Evolutionary conservation across 2,797 vertebrate genomes (phyloP), one percentile per base, ranked within the genome.

Genomic region (Anguilla marmorata): DNA sequence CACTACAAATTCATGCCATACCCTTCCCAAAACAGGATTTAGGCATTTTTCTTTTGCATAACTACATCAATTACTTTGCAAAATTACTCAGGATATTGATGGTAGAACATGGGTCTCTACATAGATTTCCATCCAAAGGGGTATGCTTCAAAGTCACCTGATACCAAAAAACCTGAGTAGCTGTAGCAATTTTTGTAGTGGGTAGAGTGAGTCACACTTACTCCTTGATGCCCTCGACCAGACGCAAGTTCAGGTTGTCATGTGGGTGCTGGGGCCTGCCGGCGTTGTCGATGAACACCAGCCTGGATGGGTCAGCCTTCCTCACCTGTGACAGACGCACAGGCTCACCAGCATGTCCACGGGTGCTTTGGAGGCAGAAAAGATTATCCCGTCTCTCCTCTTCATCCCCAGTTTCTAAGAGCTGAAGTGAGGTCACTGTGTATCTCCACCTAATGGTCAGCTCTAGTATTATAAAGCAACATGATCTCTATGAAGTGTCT

Each of bases 211-310:
- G 50, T 0, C 82, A 60, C 89, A 95, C 96, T 97, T 93, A 99
- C 98, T 97, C 94, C 8, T 95, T 91, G 79, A 98, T 97, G 92
- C 98, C 98, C 87, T 98, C 95, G 84, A 99, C 92, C 86, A 99
- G 96, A 90, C 96, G 96, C 90, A 98, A 98, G 95, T 99, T 98
- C 87, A 99, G 96, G 94, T 97, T 97, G 92, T 96, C 92, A 7
- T 93, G 93, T 0, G 96, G 91, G 41, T 98, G 98, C 72, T 93
- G 94, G 0, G 96, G 97, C 88, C 96, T 94, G 63, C 97, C 98
- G 0, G 98, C 96, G 0, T 99, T 99, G 92, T 99, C 98, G 0
- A 99, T 98, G 93, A 97, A 99, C 85, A 99, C 98, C 92, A 99
- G 93, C 56, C 84, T 97, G 86, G 97, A 97, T 0, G 97, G 97